Evolutionary conservation across 2,113 vertebrate genomes (phyloP).

Genomic region (Macrotus californicus): DNA sequence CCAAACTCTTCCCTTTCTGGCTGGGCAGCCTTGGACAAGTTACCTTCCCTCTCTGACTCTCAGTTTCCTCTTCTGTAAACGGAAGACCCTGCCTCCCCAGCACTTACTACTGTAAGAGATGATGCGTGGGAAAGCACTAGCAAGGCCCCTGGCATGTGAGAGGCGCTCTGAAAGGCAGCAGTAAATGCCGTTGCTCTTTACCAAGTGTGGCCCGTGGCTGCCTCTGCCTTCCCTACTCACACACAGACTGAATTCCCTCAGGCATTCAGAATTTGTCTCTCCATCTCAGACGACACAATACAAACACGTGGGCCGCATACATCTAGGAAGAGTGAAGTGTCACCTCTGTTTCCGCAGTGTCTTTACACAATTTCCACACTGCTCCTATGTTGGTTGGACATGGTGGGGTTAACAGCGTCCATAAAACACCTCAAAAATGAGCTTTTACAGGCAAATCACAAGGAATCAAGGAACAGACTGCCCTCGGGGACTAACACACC

Average conservation of each 20-base stretch:
- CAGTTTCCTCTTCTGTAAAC: background rate
- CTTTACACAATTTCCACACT: background rate
- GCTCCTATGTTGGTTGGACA: background rate
- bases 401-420: background rate
- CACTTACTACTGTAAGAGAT: rapidly evolving
- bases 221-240: background rate
- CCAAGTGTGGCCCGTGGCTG: rapidly evolving
- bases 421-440: background rate
- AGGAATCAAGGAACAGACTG: background rate
- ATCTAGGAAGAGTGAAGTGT: too few relatives aligned
- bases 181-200: background rate
- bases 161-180: background rate
- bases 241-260: background rate
- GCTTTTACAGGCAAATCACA: background rate
- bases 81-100: background rate
- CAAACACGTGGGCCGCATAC: rapidly evolving
- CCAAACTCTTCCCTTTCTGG: background rate
- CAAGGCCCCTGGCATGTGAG: background rate
- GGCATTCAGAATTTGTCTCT: background rate
- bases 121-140: background rate
- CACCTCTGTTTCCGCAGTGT: background rate
- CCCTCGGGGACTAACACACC: background rate
- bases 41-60: background rate
- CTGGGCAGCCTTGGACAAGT: background rate
- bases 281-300: background rate